Percentiles rank a stretch among this genome's conserved stretches.
Evolutionary conservation across 2,113 vertebrate species (phyloP).

Genomic region (Columba janthina): DNA sequence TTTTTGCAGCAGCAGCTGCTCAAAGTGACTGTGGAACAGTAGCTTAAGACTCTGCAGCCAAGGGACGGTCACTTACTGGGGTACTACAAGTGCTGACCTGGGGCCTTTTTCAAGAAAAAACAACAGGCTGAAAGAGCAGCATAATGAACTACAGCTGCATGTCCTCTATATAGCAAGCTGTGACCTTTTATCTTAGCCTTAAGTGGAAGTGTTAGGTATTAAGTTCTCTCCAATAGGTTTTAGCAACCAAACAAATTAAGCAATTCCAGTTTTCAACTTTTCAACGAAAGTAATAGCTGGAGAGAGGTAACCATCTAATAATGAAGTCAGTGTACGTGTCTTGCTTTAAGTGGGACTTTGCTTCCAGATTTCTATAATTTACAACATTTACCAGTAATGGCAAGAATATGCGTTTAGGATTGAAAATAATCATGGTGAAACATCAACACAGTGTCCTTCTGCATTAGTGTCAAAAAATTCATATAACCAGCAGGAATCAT

Average conservation of each 20-base stretch:
- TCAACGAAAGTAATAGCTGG: background rate
- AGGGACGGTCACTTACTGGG: background rate
- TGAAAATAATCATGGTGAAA: background rate
- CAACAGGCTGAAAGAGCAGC: background rate
- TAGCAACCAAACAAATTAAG: background rate
- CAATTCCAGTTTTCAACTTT: background rate
- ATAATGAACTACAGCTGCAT: background rate
- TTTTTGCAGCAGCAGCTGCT: slow-evolving; percentile 5
- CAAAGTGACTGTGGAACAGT: background rate
- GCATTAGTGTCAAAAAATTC: background rate
- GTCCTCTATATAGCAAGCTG: background rate
- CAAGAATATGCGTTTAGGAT: background rate
- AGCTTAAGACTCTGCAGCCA: background rate
- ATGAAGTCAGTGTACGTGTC: accelerated
- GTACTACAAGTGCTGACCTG: background rate
- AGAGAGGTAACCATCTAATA: background rate
- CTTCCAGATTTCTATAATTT: background rate
- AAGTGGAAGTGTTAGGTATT: background rate
- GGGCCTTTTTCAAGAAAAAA: background rate
- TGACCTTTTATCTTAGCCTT: background rate
- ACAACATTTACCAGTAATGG: background rate
- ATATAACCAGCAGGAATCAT: accelerated
- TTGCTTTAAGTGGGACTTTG: background rate
- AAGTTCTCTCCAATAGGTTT: background rate
- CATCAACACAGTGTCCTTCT: background rate